Conservation (phyloP, 2,888 invertebrate species). For the Tyria jacobaeae region DNA sequence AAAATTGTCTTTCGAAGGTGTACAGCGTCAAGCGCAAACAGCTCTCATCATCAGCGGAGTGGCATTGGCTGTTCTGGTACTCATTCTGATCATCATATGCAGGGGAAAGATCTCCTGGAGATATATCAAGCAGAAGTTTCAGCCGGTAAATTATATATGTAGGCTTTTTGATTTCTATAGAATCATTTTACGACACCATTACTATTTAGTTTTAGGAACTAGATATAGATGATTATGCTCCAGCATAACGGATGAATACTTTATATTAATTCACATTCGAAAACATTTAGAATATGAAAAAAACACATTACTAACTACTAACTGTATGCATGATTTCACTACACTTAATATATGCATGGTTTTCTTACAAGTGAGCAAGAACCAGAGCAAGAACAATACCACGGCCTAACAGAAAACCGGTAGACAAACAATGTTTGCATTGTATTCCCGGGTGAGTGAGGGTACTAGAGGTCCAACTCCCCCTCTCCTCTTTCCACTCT, state of each 20-base stretch:
- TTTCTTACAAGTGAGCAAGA: not conserved
- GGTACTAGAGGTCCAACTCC: no score
- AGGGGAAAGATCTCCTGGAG: constrained; percentile 74
- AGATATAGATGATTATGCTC: not conserved
- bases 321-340: not conserved
- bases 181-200: constrained; percentile 18
- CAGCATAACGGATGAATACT: not conserved
- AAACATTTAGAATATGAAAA: constrained; percentile 16
- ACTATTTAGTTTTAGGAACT: not conserved
- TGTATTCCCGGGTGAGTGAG: no score
- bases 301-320: constrained; percentile 10
- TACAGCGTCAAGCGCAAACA: constrained; percentile 75
- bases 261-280: constrained; percentile 9
- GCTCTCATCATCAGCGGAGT: constrained; percentile 77
- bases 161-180: constrained; percentile 19
- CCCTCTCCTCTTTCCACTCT: no score
- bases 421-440: no score
- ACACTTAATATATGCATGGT: not conserved
- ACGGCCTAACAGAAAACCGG: no score
- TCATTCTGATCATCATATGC: constrained; percentile 71
- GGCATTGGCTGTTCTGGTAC: constrained; percentile 71
- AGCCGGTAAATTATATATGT: constrained; percentile 65
- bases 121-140: constrained; percentile 77
- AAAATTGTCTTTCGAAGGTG: constrained; percentile 59
- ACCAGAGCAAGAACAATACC: no score